Percentiles rank a stretch among this genome's conserved stretches.
phyloP scores from a whole-genome alignment of 2,888 invertebrate species.

The Linnaemya vulpina region DNA sequence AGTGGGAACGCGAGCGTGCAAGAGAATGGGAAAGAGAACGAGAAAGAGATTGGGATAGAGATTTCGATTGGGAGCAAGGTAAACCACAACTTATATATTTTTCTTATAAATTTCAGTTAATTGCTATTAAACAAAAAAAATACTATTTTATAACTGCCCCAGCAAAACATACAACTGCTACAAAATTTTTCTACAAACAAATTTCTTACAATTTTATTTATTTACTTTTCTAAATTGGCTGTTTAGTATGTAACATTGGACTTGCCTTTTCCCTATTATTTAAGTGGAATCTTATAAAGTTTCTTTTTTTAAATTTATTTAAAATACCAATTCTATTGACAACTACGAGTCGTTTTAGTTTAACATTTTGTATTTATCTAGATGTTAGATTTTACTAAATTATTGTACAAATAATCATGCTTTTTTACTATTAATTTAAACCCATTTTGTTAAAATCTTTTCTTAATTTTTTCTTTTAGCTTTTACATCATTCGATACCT shows the following conservation, averaged over 20 bases:
- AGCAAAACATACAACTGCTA: slow-evolving; percentile 1
- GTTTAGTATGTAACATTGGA: neutral
- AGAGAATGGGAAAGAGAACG: slow-evolving; percentile 82
- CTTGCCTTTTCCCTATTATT: neutral
- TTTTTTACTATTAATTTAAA: slow-evolving; percentile 24
- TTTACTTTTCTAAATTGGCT: slow-evolving; percentile 23
- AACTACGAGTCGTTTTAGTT: neutral
- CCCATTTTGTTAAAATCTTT: slow-evolving; percentile 57
- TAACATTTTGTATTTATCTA: neutral
- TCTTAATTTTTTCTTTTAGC: slow-evolving; percentile 78
- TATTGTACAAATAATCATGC: slow-evolving; percentile 18
- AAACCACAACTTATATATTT: slow-evolving; percentile 73
- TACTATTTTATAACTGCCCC: slow-evolving; percentile 12
- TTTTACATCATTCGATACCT: slow-evolving; percentile 81
- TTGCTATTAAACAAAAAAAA: slow-evolving; percentile 21
- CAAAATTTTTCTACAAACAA: neutral
- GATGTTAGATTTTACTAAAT: slow-evolving; percentile 4
- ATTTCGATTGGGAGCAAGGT: slow-evolving; percentile 83
- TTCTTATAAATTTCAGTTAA: slow-evolving; percentile 42
- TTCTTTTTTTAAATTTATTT: neutral
- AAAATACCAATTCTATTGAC: neutral
- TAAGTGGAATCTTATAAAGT: slow-evolving; percentile 14
- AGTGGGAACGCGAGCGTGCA: slow-evolving; percentile 82
- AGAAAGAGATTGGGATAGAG: slow-evolving; percentile 83
- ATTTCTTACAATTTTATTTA: slow-evolving; percentile 6